Evolutionary conservation across 2,113 vertebrate genomes (phyloP).

Genomic region (Typhlomys cinereus): DNA sequence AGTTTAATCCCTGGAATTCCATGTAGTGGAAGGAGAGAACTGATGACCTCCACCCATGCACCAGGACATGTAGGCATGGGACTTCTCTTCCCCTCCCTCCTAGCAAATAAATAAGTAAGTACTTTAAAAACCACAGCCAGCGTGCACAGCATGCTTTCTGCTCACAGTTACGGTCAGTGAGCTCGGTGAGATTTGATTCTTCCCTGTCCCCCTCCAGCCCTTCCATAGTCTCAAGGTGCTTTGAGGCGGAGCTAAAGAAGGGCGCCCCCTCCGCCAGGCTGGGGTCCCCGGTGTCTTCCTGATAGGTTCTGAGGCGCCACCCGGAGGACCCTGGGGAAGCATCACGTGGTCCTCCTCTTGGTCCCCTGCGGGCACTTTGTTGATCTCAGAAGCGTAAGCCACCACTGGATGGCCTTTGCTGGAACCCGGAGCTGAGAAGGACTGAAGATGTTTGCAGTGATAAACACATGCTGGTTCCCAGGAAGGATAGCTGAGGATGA

Average conservation of each 20-base stretch:
- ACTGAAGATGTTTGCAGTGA: neutral
- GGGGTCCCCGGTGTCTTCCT: neutral
- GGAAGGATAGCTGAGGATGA: neutral
- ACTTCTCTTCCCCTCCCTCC: no score
- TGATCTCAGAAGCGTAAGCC: rapidly evolving
- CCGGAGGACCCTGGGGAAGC: rapidly evolving
- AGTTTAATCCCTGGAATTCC: no score
- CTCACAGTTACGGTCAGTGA: rapidly evolving
- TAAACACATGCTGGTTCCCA: neutral
- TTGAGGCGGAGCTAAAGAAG: no score
- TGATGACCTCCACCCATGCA: no score
- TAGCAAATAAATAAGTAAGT: no score
- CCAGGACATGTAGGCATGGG: no score
- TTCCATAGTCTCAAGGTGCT: rapidly evolving
- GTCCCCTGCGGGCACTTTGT: neutral
- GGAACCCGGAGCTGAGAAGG: neutral
- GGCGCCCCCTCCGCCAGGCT: rapidly evolving
- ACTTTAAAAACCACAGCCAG: no score
- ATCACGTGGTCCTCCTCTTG: neutral
- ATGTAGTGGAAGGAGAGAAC: no score
- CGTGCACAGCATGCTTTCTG: rapidly evolving
- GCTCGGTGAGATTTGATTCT: neutral
- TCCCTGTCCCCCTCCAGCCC: rapidly evolving
- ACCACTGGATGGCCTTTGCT: neutral
- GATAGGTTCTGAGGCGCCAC: rapidly evolving